Percentiles rank a stretch among this genome's conserved stretches.
Conservation (phyloP, 92 coral and sea anemone genomes). For the Blastomussa wellsi region DNA sequence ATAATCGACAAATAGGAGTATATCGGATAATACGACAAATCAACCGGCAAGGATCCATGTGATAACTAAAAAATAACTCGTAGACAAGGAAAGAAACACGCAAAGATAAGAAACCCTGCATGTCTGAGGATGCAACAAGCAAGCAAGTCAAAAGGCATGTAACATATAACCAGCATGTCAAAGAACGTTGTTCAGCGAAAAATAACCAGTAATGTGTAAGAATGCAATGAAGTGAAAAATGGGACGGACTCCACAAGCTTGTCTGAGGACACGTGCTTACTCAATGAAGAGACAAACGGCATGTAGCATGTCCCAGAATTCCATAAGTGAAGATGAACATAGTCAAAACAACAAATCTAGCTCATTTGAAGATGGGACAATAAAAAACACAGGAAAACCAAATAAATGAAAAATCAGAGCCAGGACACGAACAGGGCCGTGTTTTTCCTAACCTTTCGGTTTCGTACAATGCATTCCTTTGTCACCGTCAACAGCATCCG, state of each 20-base stretch:
- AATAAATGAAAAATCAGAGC: neutral
- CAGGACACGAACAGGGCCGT: neutral
- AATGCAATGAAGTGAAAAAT: neutral
- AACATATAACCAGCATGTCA: neutral
- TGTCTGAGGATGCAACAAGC: neutral
- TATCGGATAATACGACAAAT: too few relatives aligned
- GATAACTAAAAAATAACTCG: too few relatives aligned
- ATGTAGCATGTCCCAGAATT: neutral
- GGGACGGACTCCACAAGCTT: too few relatives aligned
- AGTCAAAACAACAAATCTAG: neutral
- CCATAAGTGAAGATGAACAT: neutral
- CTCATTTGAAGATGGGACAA: neutral
- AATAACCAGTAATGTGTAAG: too few relatives aligned
- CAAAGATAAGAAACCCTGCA: neutral
- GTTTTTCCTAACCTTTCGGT: constrained; percentile 55
- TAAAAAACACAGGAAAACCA: neutral
- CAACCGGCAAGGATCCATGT: too few relatives aligned
- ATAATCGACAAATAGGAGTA: too few relatives aligned
- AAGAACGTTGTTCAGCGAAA: too few relatives aligned
- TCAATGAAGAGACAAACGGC: neutral
- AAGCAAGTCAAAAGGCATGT: too few relatives aligned
- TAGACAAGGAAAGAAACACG: constrained; percentile 22
- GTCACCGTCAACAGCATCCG: constrained; percentile 66
- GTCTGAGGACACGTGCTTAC: too few relatives aligned
- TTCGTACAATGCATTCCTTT: constrained; percentile 71